These are phyloP conservation scores for Nannoperca australis DNA, from an alignment of 2,797 vertebrate species.

Conservation along the genomic window DNA sequence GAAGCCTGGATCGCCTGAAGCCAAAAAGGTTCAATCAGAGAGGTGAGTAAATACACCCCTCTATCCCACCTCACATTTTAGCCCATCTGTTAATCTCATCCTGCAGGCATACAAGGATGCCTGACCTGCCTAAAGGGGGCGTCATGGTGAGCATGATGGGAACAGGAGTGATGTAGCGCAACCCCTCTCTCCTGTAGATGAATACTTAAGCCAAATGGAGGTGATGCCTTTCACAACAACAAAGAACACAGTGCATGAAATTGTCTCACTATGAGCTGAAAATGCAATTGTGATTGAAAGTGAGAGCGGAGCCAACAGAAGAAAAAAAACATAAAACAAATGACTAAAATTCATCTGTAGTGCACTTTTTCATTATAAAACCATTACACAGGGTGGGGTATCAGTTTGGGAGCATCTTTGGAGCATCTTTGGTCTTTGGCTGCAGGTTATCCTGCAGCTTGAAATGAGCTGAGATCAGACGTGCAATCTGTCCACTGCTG, in stretches of 20 bases:
- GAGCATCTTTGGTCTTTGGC: conserved; percentile 24
- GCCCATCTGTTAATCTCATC: background rate
- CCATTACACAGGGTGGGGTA: conserved; percentile 35
- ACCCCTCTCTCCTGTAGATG: background rate
- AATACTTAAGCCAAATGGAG: conserved; percentile 21
- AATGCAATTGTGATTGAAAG: conserved; percentile 34
- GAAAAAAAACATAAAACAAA: conserved; percentile 4
- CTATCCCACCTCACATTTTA: background rate
- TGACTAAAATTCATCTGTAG: conserved; percentile 14
- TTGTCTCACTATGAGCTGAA: conserved; percentile 33
- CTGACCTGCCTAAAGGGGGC: background rate
- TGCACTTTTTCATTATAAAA: conserved; percentile 44
- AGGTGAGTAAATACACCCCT: conserved; percentile 22
- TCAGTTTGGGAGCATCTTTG: conserved; percentile 35
- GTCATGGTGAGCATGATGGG: background rate
- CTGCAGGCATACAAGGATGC: too few species aligned
- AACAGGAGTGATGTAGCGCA: conserved; percentile 27
- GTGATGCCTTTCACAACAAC: conserved; percentile 3
- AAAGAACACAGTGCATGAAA: conserved; percentile 29
- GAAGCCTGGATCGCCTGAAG: background rate
- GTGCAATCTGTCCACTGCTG: conserved; percentile 43
- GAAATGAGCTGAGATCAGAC: conserved; percentile 32
- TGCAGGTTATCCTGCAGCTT: conserved; percentile 26
- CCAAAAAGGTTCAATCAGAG: conserved; percentile 41
- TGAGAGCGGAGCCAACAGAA: conserved; percentile 1